phyloP scores from a whole-genome alignment of 2,888 invertebrate genomes.

The Ectropis crepuscularia region DNA sequence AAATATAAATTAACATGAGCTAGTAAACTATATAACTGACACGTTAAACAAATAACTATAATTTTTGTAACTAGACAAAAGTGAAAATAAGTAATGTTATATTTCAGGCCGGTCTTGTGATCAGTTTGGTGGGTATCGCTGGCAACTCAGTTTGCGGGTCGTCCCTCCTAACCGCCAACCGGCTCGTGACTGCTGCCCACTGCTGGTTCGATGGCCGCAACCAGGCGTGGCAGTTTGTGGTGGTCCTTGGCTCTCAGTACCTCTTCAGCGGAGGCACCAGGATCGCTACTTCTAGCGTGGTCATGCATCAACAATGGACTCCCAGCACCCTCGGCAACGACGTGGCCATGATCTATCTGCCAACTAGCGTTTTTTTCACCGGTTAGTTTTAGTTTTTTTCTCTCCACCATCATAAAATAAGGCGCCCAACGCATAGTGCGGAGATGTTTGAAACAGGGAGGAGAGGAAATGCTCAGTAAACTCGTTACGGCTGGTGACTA shows the following conservation, averaged over 20 bases:
- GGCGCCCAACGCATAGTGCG: not conserved
- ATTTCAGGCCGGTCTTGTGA: slow-evolving; percentile 61
- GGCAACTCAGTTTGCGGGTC: slow-evolving; percentile 64
- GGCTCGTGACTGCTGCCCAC: slow-evolving; percentile 66
- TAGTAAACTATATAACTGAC: too few relatives aligned
- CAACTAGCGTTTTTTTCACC: slow-evolving; percentile 45
- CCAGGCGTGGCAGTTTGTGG: slow-evolving; percentile 56
- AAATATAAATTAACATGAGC: too few relatives aligned
- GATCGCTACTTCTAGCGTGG: slow-evolving; percentile 51
- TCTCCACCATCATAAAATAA: not conserved
- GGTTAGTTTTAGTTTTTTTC: slow-evolving; percentile 39
- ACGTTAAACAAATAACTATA: not conserved
- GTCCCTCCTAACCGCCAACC: slow-evolving; percentile 51
- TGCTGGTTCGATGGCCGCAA: slow-evolving; percentile 62
- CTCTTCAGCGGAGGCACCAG: slow-evolving; percentile 61
- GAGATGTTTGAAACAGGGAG: too few relatives aligned
- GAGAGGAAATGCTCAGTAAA: too few relatives aligned
- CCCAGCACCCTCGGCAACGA: slow-evolving; percentile 53
- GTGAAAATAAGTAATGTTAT: not conserved
- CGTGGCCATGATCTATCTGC: slow-evolving; percentile 61
- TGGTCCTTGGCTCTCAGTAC: slow-evolving; percentile 60
- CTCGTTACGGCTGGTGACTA: too few relatives aligned
- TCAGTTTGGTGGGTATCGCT: slow-evolving; percentile 49
- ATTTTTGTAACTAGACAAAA: not conserved
- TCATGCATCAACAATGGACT: slow-evolving; percentile 58